Percentiles rank a stretch among this genome's conserved stretches.
Evolutionary conservation across 2,797 vertebrate genomes (phyloP).

Genomic region (Lemur catta): DNA sequence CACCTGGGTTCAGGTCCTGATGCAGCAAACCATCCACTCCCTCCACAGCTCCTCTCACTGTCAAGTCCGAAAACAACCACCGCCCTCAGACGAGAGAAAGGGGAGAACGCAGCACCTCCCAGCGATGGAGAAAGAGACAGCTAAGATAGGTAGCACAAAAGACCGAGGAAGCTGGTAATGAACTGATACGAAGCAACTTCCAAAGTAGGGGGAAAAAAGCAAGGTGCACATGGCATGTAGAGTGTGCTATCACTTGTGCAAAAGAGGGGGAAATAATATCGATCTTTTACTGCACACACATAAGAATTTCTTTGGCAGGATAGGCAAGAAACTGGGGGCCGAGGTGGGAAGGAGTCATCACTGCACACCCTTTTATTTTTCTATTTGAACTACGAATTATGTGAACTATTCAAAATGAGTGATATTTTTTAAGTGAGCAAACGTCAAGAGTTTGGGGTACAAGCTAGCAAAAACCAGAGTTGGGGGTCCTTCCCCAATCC

Average conservation of each 20-base stretch:
- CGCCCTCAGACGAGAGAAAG: neutral
- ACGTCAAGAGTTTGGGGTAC: neutral
- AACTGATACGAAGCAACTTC: neutral
- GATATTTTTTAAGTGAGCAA: neutral
- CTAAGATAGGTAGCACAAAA: neutral
- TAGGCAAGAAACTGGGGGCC: neutral
- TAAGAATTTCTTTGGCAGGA: neutral
- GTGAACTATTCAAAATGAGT: neutral
- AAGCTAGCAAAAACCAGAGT: neutral
- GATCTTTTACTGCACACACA: neutral
- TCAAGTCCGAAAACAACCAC: neutral
- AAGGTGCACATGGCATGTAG: neutral
- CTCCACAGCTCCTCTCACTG: neutral
- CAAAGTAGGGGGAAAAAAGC: neutral
- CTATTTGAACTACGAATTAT: neutral
- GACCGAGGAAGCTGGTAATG: neutral
- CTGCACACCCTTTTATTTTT: neutral
- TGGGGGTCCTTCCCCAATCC: neutral
- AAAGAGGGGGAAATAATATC: neutral
- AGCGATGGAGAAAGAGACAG: rapidly evolving
- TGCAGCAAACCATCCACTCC: neutral
- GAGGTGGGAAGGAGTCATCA: neutral
- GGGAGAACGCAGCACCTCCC: neutral
- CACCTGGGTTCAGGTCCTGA: neutral
- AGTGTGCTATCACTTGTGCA: neutral